phyloP scores from a whole-genome alignment of 2,888 invertebrate species.

The Leucoma salicis region DNA sequence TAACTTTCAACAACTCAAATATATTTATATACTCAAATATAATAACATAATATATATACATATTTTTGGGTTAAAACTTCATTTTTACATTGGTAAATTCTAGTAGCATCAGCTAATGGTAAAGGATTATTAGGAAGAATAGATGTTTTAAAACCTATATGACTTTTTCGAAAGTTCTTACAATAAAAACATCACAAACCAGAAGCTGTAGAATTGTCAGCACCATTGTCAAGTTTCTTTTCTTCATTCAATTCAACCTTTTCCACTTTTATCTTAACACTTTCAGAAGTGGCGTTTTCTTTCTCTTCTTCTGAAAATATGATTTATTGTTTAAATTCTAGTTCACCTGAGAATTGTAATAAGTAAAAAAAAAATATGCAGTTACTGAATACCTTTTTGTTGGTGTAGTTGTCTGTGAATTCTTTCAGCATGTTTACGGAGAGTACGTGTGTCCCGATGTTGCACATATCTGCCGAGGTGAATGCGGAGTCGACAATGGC shows the following conservation, averaged over 20 bases:
- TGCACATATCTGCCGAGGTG: constrained; percentile 90
- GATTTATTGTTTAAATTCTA: neutral
- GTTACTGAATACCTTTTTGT: constrained; percentile 53
- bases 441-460: constrained; percentile 88
- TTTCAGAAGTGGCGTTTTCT: constrained; percentile 46
- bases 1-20: too few relatives aligned
- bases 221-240: constrained; percentile 69
- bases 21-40: too few relatives aligned
- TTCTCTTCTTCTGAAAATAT: constrained; percentile 61
- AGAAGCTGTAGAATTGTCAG: constrained; percentile 49
- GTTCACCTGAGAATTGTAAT: neutral
- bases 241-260: constrained; percentile 71
- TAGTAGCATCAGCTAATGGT: too few relatives aligned
- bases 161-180: too few relatives aligned
- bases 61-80: too few relatives aligned
- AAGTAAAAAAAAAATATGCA: neutral
- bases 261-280: constrained; percentile 53
- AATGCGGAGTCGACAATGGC: constrained; percentile 88
- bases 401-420: constrained; percentile 83
- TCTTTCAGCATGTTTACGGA: constrained; percentile 87
- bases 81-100: too few relatives aligned
- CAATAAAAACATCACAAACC: too few relatives aligned
- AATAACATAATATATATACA: too few relatives aligned
- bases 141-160: too few relatives aligned
- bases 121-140: too few relatives aligned